Conservation (phyloP, 1,140 invertebrate genomes). For the Mactra quadrangularis region DNA sequence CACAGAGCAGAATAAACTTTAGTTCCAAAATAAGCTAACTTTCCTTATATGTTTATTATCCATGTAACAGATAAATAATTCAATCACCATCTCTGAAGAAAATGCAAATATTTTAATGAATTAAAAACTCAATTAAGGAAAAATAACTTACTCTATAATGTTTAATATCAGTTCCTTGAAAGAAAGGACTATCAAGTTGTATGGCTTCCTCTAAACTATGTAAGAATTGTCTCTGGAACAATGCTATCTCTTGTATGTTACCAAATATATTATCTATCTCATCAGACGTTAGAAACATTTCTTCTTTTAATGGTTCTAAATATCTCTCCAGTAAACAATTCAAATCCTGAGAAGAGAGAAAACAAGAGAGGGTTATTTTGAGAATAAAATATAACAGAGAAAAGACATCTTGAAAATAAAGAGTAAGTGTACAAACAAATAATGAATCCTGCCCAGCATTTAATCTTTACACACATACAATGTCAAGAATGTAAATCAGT, state of each 20-base stretch:
- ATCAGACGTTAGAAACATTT: conserved; percentile 96
- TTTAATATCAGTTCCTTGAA: conserved; percentile 93
- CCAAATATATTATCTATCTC: conserved; percentile 98
- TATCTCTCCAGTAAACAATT: conserved; percentile 98
- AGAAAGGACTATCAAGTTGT: conserved; percentile 95
- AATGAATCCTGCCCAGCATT: too few relatives aligned
- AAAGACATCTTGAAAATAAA: too few relatives aligned
- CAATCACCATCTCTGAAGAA: background rate
- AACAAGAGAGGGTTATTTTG: too few relatives aligned
- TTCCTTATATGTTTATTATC: too few relatives aligned
- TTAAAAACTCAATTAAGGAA: too few relatives aligned
- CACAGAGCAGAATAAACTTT: too few relatives aligned
- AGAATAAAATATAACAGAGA: too few relatives aligned
- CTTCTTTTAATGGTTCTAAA: conserved; percentile 97
- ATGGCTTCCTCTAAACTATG: conserved; percentile 97
- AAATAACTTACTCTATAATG: conserved; percentile 93
- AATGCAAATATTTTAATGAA: background rate
- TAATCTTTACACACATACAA: too few relatives aligned
- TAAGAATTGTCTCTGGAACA: conserved; percentile 97
- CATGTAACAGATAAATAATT: too few relatives aligned
- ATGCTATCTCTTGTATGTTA: conserved; percentile 98
- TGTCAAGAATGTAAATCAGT: too few relatives aligned
- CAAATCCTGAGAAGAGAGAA: conserved; percentile 89
- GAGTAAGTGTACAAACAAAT: too few relatives aligned
- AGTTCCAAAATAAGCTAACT: too few relatives aligned